Evolutionary conservation across 2,797 vertebrate genomes (phyloP), one percentile per base, ranked within the genome.

Genomic region (Sebastolobus altivelis): DNA sequence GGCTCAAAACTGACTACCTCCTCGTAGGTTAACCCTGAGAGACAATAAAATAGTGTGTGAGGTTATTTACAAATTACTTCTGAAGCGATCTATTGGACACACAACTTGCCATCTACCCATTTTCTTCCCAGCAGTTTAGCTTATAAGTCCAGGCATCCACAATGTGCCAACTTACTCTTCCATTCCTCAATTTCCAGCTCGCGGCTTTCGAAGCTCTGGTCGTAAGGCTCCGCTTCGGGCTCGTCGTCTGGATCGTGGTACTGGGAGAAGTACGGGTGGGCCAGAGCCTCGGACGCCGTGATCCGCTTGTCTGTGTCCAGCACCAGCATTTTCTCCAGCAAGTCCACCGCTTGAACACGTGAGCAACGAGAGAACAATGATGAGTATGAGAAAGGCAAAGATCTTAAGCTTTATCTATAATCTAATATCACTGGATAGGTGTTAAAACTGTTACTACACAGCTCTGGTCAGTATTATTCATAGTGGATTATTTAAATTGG

Each of bases 251-350:
- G 98, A 82, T 99, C 98, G 0, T 99, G 98, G 86, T 99, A 99
- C 94, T 99, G 98, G 16, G 97, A 79, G 9, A 99, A 99, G 92
- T 99, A 99, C 6, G 95, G 82, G 2, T 99, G 98, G 1, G 97
- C 97, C 37, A 99, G 92, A 0, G 98, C 98, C 84, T 99, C 96
- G 0, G 98, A 96, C 0, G 98, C 98, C 0, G 98, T 99, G 65
- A 99, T 99, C 55, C 98, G 95, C 73, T 97, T 99, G 93, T 99
- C 98, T 1, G 98, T 99, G 91, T 99, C 98, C 95, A 99, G 92
- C 1, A 99, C 98, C 89, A 99, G 92, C 98, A 99, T 99, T 94
- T 98, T 99, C 94, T 99, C 98, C 79, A 99, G 95, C 90, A 99
- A 85, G 90, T 99, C 98, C 71, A 99, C 98, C 22, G 98, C 98